Base-by-base conservation (phyloP, 2,797 vertebrate genomes). In the Cercopithecus hamlyni region DNA sequence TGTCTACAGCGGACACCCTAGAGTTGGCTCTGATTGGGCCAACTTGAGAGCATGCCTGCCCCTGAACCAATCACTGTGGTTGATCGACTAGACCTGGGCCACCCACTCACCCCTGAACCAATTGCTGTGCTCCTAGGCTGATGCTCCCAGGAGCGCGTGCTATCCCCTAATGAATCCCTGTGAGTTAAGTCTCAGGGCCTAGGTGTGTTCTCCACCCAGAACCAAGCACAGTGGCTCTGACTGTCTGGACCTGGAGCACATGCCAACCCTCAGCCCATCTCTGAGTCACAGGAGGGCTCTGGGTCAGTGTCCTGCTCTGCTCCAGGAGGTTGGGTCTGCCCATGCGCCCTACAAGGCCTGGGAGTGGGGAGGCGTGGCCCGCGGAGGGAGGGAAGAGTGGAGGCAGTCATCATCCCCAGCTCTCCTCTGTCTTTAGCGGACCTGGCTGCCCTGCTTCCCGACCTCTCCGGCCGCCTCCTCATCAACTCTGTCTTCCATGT, bases 401-500 rank as follows among this genome's bases (percentile, higher is more conserved):
- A 20, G 17, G 48, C 82, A 7, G 17, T 39, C 0, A 1, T n/a
- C 70, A 33, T 3, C 43, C n/a, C 4, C 19, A 19, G 22, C 12
- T 61, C 33, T 76, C 55, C 61, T 82, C 67, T 55, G 90, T 86
- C n/a, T 26, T 82, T 57, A 99, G 99, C 99, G 57, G 99, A 99
- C 96, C 99, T 99, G 97, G 99, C 99, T 33, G 98, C 99, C 10
- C 99, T 99, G 98, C 99, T 99, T 41, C 97, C 99, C 0, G 98
- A 99, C 98, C 99, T 99, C 80, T 98, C 97, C 0, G 99, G 99
- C 17, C 99, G 99, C 0, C 98, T 99, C 61, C 99, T 99, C 98
- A 99, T 99, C 98, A 99, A 99, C 97, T 91, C 98, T 0, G 99
- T 98, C 39, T 98, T 99, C 93, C 98, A 99, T 27, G 98, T 99